Evolutionary conservation across 1,140 invertebrate genomes (phyloP).

Genomic region (Platyscapa corneri): DNA sequence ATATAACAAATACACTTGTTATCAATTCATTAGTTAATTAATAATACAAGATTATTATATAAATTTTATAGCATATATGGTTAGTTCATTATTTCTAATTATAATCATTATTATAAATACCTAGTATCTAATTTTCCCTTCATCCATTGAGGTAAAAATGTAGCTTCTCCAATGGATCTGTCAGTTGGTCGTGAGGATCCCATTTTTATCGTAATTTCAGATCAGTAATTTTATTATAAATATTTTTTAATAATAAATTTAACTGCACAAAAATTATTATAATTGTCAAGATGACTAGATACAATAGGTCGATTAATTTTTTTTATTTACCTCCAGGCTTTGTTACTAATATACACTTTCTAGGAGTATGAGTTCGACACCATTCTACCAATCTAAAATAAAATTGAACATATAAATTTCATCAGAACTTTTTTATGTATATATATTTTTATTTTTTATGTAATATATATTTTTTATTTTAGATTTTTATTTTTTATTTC

Average conservation of each 20-base stretch:
- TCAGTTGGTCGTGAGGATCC: conserved; percentile 72
- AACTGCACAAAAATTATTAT: conserved; percentile 11
- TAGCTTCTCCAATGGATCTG: conserved; percentile 72
- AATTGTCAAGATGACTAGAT: conserved; percentile 15
- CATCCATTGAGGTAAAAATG: conserved; percentile 78
- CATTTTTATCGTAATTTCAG: conserved; percentile 60
- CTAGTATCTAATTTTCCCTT: conserved; percentile 73
- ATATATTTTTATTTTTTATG: too few species aligned
- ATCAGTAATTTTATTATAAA: conserved; percentile 21
- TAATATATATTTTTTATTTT: too few species aligned
- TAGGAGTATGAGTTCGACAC: conserved; percentile 58
- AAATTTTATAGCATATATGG: not conserved
- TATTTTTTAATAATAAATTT: not conserved
- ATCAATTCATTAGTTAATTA: not conserved
- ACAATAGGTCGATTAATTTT: conserved; percentile 17
- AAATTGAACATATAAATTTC: conserved; percentile 2
- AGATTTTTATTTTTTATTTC: too few species aligned
- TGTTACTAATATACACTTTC: conserved; percentile 32
- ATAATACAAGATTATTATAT: too few species aligned
- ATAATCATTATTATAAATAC: conserved; percentile 56
- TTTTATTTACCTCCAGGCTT: conserved; percentile 40
- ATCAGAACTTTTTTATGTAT: not conserved
- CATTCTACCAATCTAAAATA: conserved; percentile 61
- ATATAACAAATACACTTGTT: not conserved
- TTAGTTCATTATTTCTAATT: not conserved